Base-by-base conservation (phyloP, 2,113 vertebrate genomes). In the Oreocharis arfaki region DNA sequence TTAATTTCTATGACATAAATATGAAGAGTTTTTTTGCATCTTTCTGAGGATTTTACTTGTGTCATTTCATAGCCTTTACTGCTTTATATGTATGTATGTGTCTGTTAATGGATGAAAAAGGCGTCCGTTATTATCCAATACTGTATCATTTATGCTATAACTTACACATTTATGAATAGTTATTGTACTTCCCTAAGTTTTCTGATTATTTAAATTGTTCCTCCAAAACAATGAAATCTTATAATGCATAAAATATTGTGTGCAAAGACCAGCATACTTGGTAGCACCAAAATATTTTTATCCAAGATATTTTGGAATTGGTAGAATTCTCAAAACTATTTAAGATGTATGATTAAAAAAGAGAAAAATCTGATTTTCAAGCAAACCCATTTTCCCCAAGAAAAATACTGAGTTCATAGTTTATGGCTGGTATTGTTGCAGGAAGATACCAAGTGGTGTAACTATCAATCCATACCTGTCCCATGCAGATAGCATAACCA, bases 121-220 rank as follows among this genome's bases (percentile, higher is more conserved):
- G 1, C 23, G 4, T 11, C 26, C 47, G 3, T 32, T 68, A 30
- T 13, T 42, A 12, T 61, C 18, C 47, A 16, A 32, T 53, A 35
- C 0, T 1, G 9, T 63, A n/a, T 41, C 30, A 79, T 67, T 70
- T 71, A 23, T 57, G 1, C 21, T 70, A 6, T 35, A 75, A 49
- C 3, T 59, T 85, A 30, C 1, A 1, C 7, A 15, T 53, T 83
- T 67, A 26, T 44, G 16, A 83, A 57, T 17, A 55, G 5, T 23
- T 52, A 39, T 13, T 89, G 4, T 10, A 32, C 5, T 71, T 85
- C 50, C 13, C 3, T 60, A 46, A 8, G 3, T 5, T 47, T 88
- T 15, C 17, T 22, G 0, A 1, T 3, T 39, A 70, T 63, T 79
- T 32, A 1, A 15, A 35, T 71, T 59, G 8, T 46, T 37, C 13